These are phyloP conservation scores for Syritta pipiens DNA, from an alignment of 2,888 invertebrate species.

Conservation along the genomic window DNA sequence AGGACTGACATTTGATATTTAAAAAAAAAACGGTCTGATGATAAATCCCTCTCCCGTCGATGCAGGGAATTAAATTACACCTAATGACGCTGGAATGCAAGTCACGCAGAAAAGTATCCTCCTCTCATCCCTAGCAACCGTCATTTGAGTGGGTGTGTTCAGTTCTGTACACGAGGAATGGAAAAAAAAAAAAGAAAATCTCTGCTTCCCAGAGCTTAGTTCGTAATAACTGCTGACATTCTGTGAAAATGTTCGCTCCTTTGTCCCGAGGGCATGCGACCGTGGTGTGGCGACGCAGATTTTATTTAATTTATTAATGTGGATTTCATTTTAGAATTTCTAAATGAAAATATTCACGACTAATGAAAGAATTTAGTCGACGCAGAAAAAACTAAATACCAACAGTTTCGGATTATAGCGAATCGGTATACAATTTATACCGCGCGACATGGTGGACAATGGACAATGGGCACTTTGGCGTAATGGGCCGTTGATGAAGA, in stretches of 20 bases:
- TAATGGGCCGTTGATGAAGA: no score
- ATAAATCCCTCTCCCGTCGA: not conserved
- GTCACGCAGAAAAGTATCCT: conserved; percentile 21
- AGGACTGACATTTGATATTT: not conserved
- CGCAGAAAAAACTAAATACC: not conserved
- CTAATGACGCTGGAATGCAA: conserved; percentile 24
- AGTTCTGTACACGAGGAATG: no score
- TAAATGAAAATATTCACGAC: not conserved
- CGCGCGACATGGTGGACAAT: no score
- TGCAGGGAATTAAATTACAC: conserved; percentile 21
- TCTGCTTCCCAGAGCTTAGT: not conserved
- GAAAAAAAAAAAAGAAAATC: no score
- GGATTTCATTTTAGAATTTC: not conserved
- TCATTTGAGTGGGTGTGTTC: no score
- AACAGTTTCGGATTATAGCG: no score
- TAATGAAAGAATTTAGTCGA: not conserved
- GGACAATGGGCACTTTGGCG: no score
- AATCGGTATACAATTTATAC: no score
- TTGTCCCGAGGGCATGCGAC: not conserved
- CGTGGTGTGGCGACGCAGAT: not conserved
- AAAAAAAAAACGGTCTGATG: not conserved
- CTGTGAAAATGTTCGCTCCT: not conserved
- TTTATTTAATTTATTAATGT: not conserved
- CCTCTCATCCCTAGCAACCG: no score
- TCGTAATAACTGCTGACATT: not conserved